Conservation (phyloP, 2,797 vertebrate genomes). For the Psittacula echo region DNA sequence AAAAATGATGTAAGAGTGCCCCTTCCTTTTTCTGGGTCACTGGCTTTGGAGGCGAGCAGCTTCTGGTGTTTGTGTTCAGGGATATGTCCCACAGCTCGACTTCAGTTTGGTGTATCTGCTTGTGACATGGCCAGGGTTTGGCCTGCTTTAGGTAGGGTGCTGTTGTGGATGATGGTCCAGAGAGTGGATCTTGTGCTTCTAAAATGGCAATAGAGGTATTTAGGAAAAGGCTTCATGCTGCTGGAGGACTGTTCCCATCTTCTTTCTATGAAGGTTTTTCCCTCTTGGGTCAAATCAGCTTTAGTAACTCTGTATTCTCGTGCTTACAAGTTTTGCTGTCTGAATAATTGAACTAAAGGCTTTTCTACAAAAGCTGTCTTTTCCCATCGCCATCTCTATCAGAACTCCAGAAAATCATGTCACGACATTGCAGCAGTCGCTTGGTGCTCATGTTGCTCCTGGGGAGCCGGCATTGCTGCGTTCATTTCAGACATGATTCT, state of each 20-base stretch:
- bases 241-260: neutral
- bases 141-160: neutral
- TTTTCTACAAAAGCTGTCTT: neutral
- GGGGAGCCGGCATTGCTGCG: accelerated
- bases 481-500: neutral
- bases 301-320: neutral
- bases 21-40: neutral
- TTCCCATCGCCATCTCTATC: neutral
- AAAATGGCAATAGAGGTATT: neutral
- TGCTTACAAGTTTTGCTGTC: neutral
- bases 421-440: neutral
- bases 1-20: neutral
- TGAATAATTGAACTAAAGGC: neutral
- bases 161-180: neutral
- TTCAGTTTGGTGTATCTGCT: accelerated
- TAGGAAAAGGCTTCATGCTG: neutral
- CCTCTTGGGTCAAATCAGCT: neutral
- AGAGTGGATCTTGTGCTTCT: neutral
- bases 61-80: neutral
- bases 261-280: neutral
- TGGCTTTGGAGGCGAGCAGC: neutral
- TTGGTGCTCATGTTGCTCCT: accelerated
- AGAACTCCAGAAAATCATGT: neutral
- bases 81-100: accelerated
- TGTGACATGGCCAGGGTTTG: neutral